Base-by-base conservation (phyloP, 2,888 invertebrate genomes). In the Nomada ruficornis region DNA sequence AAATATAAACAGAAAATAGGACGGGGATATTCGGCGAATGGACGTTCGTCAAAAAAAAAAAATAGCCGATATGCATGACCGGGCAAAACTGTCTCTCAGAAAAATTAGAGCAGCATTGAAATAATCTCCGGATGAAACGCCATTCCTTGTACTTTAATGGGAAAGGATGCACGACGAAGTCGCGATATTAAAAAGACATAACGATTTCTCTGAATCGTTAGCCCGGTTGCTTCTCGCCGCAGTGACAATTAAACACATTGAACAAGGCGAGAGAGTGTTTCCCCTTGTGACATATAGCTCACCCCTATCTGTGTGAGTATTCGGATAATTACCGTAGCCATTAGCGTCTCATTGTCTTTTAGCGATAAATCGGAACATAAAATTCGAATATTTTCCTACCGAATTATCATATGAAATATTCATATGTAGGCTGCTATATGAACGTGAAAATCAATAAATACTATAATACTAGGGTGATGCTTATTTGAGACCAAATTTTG, bases 131-230 rank as follows among this genome's bases (percentile, higher is more conserved):
- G 11, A 50, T 7, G n/a, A 20, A 55, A 18, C 52, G 42, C 52
- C 11, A 15, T 47, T 42, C 42, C 50, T 29, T 18, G 52, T 23
- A 20, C 4, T 29, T 64, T 73, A 62, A 62, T 65, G 50, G 60
- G 59, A 15, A n/a, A 36, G 57, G 67, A 68, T 60, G 57, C 42
- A 60, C 55, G 47, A 23, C 47, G 54, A 15, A 23, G 70, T 57
- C 57, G 59, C 42, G 55, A 63, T 73, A 73, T 70, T 83, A 62
- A 54, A 54, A 50, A n/a, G 20, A 13, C 29, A 10, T 36, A 47
- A 71, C 74, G 77, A 81, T 81, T 83, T 65, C 44, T 44, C 57
- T 55, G 77, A 78, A 77, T 77, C 74, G 74, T 81, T 68, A 71
- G 36, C 74, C 71, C 42, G 52, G 64, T 55, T 69, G 59, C 60